A percentile compares a stretch with the other conserved stretches of the same genome.
Evolutionary conservation across 2,797 vertebrate species (phyloP).

Genomic region (Coreius guichenoti): DNA sequence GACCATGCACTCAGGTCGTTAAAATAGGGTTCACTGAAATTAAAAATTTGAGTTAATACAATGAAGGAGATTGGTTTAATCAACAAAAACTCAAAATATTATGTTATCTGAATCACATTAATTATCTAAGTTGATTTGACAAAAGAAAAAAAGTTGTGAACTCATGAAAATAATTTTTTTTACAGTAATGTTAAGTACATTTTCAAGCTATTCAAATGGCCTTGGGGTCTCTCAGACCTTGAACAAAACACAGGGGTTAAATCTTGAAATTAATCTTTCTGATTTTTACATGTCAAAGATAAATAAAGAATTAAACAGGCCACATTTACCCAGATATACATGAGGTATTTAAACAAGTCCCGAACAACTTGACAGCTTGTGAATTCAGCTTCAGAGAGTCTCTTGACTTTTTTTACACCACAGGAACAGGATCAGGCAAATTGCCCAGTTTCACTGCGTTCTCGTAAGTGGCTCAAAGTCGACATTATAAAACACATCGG

Average conservation of each 20-base stretch:
- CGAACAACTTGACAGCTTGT: constrained; percentile 22
- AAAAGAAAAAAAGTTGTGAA: too few species aligned
- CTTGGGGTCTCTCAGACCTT: neutral
- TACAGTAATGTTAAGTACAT: neutral
- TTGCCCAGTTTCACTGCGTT: constrained; percentile 2
- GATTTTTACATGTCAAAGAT: neutral
- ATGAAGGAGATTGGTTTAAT: too few species aligned
- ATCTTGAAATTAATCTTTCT: neutral
- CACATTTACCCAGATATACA: neutral
- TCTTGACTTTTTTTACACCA: neutral
- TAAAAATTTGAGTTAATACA: too few species aligned
- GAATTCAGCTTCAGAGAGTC: neutral
- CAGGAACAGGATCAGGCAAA: constrained; percentile 33
- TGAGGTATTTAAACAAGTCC: neutral
- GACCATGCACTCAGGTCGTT: too few species aligned
- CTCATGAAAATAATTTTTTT: too few species aligned
- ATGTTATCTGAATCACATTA: too few species aligned
- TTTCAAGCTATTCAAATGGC: neutral
- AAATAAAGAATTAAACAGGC: neutral
- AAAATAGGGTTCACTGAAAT: too few species aligned
- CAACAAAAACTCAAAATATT: too few species aligned
- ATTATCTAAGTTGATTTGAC: too few species aligned
- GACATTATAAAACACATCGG: constrained; percentile 52
- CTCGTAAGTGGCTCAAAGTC: constrained; percentile 33
- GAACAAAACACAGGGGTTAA: neutral